Base-by-base conservation (phyloP, 2,888 invertebrate genomes). In the Sthenelais limicola region DNA sequence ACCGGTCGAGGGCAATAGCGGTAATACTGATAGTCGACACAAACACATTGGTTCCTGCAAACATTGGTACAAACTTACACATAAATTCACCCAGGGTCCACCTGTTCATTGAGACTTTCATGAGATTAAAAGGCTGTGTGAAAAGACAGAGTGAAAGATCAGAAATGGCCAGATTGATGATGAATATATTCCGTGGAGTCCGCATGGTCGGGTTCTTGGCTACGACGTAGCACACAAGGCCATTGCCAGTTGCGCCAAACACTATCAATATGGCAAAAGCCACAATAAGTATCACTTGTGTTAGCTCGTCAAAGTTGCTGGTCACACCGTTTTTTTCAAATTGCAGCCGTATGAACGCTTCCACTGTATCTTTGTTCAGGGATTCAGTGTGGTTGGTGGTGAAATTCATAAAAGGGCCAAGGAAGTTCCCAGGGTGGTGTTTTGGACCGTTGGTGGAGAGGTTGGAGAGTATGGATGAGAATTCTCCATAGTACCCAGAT, bases 1-100 rank as follows among this genome's bases (percentile, higher is more conserved):
- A 87, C 30, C 87, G 79, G 77, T 87, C 87, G 51, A 90, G 80
- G 0, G 89, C 89, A 79, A 97, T 97, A 9, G 96, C 96, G 3
- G 96, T 95, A 80, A 97, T 97, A 78, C 95, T 94, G 84, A 97
- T 94, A 0, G 96, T 96, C 0, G 96, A 96, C 0, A 97, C 95
- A 86, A 95, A 97, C 80, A 96, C 94, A 82, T 95, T 96, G 76
- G 94, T 93, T 0, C 94, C 96, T 86, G 96, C 95, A 62, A 95
- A 91, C 75, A 93, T 93, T 0, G 94, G 94, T 78, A 94, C 93
- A 78, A 94, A 91, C 88, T 96, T 96, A 88, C 97, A 97, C 71
- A 91, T 91, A 88, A 93, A 91, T 82, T 92, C 91, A 15, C 96
- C 95, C 51, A 96, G 89, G 0, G 94, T 94, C 94, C 96, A 97